phyloP scores from a whole-genome alignment of 2,797 vertebrate genomes.

The Cyclura pinguis region DNA sequence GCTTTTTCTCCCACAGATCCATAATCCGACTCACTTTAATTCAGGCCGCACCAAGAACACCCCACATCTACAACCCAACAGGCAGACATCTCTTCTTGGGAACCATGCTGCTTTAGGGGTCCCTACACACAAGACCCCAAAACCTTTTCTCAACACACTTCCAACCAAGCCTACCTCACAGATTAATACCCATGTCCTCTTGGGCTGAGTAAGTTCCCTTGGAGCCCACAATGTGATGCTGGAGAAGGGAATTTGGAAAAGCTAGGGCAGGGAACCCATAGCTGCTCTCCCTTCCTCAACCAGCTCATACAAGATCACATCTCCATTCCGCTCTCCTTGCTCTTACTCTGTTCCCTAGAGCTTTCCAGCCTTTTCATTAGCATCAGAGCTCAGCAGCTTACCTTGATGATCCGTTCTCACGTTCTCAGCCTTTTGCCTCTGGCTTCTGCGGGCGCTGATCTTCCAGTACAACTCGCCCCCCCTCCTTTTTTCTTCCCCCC shows the following conservation, averaged over 20 bases:
- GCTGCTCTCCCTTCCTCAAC: neutral
- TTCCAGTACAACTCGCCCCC: neutral
- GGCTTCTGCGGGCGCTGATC: neutral
- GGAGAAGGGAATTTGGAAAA: no score
- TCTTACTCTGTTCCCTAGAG: neutral
- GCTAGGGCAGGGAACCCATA: no score
- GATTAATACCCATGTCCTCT: neutral
- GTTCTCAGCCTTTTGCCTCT: fast-evolving
- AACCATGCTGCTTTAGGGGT: no score
- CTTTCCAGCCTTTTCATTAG: neutral
- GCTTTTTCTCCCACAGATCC: neutral
- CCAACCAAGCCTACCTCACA: neutral
- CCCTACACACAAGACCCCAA: neutral
- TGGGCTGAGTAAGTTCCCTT: neutral
- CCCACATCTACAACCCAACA: neutral
- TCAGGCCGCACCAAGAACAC: neutral
- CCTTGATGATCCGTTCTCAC: neutral
- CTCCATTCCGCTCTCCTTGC: no score
- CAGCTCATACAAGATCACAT: no score
- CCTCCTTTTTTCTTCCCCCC: no score
- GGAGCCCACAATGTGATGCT: no score
- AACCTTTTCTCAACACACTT: neutral
- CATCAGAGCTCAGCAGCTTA: neutral
- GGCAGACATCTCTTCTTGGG: no score
- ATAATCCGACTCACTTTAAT: neutral